These are phyloP conservation scores for Ptychadena robeensis DNA, from an alignment of 2,797 vertebrate genomes.

Conservation along the genomic window DNA sequence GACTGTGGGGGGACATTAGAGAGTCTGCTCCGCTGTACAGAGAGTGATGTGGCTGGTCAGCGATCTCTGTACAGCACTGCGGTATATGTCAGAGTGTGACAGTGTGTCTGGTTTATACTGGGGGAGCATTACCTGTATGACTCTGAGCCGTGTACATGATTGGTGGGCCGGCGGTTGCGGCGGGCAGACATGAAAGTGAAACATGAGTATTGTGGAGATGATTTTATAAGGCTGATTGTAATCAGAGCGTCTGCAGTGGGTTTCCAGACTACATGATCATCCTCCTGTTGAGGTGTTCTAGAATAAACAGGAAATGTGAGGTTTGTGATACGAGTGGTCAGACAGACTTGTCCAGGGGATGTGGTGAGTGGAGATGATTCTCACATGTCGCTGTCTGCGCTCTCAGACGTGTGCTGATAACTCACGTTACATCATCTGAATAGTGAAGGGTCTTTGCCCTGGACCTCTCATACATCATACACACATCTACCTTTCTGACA, in stretches of 20 bases:
- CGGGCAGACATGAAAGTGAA: background rate
- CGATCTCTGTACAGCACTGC: too few species aligned
- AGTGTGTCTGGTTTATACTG: too few species aligned
- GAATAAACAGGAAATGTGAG: conserved; percentile 44
- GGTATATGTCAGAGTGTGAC: too few species aligned
- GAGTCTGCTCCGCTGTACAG: too few species aligned
- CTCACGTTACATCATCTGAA: background rate
- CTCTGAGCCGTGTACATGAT: too few species aligned
- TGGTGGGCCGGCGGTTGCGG: background rate
- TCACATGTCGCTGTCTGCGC: conserved; percentile 27
- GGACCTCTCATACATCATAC: background rate
- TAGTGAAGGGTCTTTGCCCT: background rate
- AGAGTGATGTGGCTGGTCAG: too few species aligned
- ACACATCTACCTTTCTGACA: too few species aligned
- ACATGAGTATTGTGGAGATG: background rate
- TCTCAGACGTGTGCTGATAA: conserved; percentile 19
- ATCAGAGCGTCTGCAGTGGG: background rate
- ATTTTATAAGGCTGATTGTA: conserved; percentile 7
- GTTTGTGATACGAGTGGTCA: conserved; percentile 23
- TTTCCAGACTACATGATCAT: background rate
- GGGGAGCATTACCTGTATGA: too few species aligned
- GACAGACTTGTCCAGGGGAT: conserved; percentile 22
- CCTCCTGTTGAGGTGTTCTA: conserved; percentile 9
- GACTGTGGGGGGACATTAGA: too few species aligned
- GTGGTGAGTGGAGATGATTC: conserved; percentile 37